These are phyloP conservation scores for Pteromalus puparum DNA, from an alignment of 1,140 invertebrate genomes.

Conservation along the genomic window DNA sequence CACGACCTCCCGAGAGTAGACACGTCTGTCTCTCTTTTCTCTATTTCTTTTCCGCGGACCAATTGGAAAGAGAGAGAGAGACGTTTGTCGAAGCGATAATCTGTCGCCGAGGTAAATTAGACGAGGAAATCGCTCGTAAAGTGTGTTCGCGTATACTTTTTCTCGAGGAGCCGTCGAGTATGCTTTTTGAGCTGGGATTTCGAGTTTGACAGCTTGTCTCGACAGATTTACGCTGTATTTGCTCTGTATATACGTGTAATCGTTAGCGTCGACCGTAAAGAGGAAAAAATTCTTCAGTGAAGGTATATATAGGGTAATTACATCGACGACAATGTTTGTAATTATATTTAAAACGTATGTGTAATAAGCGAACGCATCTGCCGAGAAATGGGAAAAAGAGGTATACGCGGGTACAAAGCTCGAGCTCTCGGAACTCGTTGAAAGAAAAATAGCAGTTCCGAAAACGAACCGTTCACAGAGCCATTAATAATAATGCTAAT, in stretches of 20 bases:
- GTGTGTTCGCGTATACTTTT: slow-evolving; percentile 39
- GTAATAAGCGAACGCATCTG: slow-evolving; percentile 17
- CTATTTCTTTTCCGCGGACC: neutral
- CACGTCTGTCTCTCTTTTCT: slow-evolving; percentile 9
- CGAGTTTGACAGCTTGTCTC: neutral
- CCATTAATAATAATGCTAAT: slow-evolving; percentile 75
- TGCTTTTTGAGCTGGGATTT: neutral
- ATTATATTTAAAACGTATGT: too few species aligned
- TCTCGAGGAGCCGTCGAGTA: neutral
- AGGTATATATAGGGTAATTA: too few species aligned
- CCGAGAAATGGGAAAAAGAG: neutral
- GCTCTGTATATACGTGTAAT: too few species aligned
- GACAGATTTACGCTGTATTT: too few species aligned
- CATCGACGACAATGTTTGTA: too few species aligned
- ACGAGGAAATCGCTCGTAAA: slow-evolving; percentile 22
- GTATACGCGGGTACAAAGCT: neutral
- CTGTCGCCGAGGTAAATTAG: slow-evolving; percentile 55
- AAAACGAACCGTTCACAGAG: slow-evolving; percentile 49
- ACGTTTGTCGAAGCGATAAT: slow-evolving; percentile 30
- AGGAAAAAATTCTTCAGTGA: too few species aligned
- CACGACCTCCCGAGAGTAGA: slow-evolving; percentile 18
- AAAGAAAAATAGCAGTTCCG: neutral
- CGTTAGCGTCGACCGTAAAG: too few species aligned
- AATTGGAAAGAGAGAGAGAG: too few species aligned
- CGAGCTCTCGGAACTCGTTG: neutral